Evolutionary conservation across 2,888 invertebrate genomes (phyloP).

Genomic region (Baronia brevicornis): DNA sequence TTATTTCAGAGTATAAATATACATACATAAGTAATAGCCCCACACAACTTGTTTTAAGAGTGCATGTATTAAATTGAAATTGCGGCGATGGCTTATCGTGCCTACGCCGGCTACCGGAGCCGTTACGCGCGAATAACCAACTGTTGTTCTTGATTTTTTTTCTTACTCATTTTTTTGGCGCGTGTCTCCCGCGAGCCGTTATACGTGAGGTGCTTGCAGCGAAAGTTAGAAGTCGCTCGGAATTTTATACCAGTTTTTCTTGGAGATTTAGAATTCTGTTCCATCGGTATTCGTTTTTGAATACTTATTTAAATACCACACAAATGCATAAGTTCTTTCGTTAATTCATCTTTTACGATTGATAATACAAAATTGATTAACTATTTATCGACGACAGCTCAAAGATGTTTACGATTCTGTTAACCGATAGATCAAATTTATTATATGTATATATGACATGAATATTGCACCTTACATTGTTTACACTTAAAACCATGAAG

Average conservation of each 20-base stretch:
- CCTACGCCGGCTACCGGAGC: slow-evolving; percentile 54
- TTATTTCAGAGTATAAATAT: neutral
- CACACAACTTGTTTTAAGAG: slow-evolving; percentile 41
- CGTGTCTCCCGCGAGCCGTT: slow-evolving; percentile 65
- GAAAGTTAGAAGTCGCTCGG: slow-evolving; percentile 61
- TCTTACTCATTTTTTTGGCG: slow-evolving; percentile 52
- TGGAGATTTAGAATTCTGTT: slow-evolving; percentile 31
- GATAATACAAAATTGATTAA: too few relatives aligned
- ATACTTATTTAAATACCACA: too few relatives aligned
- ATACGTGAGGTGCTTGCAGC: slow-evolving; percentile 57
- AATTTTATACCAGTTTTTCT: slow-evolving; percentile 49
- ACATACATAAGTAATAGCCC: slow-evolving; percentile 8
- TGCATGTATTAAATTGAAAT: slow-evolving; percentile 50
- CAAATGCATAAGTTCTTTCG: too few relatives aligned
- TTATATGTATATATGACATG: too few relatives aligned
- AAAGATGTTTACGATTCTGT: too few relatives aligned
- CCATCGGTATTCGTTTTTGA: slow-evolving; percentile 18
- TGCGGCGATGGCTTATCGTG: slow-evolving; percentile 49
- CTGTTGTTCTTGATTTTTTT: slow-evolving; percentile 45
- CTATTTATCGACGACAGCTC: too few relatives aligned
- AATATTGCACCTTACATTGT: too few relatives aligned
- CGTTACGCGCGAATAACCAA: slow-evolving; percentile 70
- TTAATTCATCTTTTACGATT: too few relatives aligned
- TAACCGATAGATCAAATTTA: too few relatives aligned
- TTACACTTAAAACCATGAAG: too few relatives aligned